Evolutionary conservation across 2,797 vertebrate genomes (phyloP).

Genomic region (Hyperoplus immaculatus): DNA sequence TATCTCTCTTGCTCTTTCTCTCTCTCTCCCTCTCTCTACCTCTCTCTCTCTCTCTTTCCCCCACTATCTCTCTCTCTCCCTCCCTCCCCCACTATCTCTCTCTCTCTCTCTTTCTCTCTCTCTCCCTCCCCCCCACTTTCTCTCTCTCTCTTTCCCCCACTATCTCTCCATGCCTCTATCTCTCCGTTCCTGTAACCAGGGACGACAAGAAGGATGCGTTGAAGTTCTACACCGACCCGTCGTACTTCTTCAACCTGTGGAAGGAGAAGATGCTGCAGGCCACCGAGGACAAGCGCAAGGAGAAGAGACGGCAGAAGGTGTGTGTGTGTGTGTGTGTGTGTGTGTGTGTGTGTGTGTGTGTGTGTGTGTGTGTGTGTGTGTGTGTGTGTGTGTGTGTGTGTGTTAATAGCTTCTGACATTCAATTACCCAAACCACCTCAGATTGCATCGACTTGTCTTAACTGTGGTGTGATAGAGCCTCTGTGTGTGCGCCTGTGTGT

Average conservation of each 20-base stretch:
- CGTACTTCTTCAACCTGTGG: conserved; percentile 95
- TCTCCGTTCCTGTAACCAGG: conserved; percentile 59
- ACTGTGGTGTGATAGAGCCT: conserved; percentile 14
- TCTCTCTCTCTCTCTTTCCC: too few relatives aligned
- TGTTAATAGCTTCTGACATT: conserved; percentile 53
- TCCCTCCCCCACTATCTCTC: too few relatives aligned
- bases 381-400: too few relatives aligned
- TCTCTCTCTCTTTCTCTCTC: too few relatives aligned
- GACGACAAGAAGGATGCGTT: conserved; percentile 93
- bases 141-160: background rate
- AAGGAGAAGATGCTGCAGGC: conserved; percentile 97
- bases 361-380: too few relatives aligned
- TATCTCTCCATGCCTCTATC: background rate
- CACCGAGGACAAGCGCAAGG: conserved; percentile 94
- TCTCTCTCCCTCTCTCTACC: too few relatives aligned
- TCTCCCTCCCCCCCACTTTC: background rate
- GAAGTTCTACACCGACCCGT: conserved; percentile 94
- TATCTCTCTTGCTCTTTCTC: too few relatives aligned
- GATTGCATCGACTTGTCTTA: conserved; percentile 15
- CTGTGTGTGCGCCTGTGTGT: background rate
- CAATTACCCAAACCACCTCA: conserved; percentile 51
- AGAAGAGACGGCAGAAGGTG: conserved; percentile 93
- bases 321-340: background rate
- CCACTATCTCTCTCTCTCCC: too few relatives aligned
- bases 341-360: too few relatives aligned